Percentiles rank a stretch among this genome's conserved stretches.
phyloP scores from a whole-genome alignment of 1,140 invertebrate genomes.

The Periplaneta americana region DNA sequence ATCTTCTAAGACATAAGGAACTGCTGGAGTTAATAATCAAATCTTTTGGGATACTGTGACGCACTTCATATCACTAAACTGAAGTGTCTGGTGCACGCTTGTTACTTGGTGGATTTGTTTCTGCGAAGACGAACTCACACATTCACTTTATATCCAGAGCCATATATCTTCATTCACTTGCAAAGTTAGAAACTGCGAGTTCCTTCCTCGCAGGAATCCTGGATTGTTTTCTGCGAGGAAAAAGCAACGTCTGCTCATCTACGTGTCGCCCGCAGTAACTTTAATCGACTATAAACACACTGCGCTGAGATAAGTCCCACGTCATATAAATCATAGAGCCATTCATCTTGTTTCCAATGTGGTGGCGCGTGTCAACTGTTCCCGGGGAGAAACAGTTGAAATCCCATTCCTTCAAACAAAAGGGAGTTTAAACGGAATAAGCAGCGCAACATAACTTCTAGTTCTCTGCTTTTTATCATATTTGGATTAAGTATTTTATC shows the following conservation, averaged over 20 bases:
- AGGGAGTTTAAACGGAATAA: not conserved
- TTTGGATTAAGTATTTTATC: no score
- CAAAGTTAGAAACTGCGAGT: no score
- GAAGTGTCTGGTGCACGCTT: not conserved
- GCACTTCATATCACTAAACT: not conserved
- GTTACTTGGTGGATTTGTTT: not conserved
- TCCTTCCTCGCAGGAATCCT: no score
- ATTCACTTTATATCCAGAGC: not conserved
- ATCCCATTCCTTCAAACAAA: not conserved
- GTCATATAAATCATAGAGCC: not conserved
- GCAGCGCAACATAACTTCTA: no score
- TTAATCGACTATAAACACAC: not conserved
- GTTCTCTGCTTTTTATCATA: no score
- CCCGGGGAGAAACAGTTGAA: not conserved
- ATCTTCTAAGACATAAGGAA: not conserved
- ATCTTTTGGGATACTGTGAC: not conserved
- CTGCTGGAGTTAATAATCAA: not conserved
- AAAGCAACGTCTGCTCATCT: not conserved
- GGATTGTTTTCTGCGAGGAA: not conserved
- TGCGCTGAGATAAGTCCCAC: not conserved
- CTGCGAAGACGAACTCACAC: no score
- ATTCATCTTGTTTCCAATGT: not conserved
- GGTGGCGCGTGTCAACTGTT: not conserved
- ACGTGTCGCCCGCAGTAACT: not conserved
- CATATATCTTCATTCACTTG: not conserved